Conservation (phyloP, 2,888 invertebrate species). For the Brachylomia viminalis region DNA sequence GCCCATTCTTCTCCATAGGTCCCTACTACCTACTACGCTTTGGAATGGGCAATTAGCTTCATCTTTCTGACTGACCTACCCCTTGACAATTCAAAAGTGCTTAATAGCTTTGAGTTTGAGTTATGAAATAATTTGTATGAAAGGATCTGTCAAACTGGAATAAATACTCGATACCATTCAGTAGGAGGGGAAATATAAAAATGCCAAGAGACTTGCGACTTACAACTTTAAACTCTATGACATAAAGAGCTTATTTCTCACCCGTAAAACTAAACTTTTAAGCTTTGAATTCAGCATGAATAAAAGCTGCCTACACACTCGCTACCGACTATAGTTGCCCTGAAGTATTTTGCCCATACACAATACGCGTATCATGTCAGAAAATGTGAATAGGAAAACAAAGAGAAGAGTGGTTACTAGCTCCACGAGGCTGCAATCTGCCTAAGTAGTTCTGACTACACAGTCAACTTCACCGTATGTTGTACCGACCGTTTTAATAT, state of each 20-base stretch:
- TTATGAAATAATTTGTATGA: too few species aligned
- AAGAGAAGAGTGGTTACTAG: conserved; percentile 43
- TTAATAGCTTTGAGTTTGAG: too few species aligned
- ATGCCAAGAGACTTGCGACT: too few species aligned
- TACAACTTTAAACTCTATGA: background rate
- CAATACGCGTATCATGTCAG: conserved; percentile 49
- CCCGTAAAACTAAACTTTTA: background rate
- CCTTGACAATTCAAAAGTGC: too few species aligned
- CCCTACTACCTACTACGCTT: too few species aligned
- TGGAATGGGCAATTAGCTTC: too few species aligned
- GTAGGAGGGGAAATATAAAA: background rate
- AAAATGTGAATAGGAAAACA: conserved; percentile 45
- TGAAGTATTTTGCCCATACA: conserved; percentile 30
- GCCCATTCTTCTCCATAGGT: too few species aligned
- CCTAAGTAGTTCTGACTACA: conserved; percentile 52
- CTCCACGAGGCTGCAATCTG: conserved; percentile 43
- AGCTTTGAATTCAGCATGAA: background rate
- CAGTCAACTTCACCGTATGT: conserved; percentile 35
- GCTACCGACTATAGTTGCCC: background rate
- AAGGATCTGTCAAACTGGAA: background rate
- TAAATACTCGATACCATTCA: background rate
- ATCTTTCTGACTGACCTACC: too few species aligned
- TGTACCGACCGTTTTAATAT: background rate
- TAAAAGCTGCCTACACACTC: background rate
- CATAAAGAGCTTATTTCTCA: background rate